Percentiles rank a stretch among this genome's conserved stretches.
Conservation (phyloP, 2,113 vertebrate genomes). For the Hassar affinis region DNA sequence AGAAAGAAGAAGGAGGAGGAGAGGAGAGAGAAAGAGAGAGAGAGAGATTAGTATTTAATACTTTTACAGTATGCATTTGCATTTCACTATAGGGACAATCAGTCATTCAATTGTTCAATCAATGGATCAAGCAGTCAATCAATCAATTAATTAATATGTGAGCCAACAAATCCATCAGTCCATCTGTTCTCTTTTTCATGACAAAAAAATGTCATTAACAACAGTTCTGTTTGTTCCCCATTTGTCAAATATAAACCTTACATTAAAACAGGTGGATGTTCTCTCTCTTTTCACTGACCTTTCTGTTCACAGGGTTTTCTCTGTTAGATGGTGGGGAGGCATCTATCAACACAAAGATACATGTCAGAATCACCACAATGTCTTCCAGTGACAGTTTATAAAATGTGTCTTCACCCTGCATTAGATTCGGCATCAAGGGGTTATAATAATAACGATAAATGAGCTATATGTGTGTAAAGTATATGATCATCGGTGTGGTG, state of each 20-base stretch:
- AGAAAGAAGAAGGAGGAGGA: background rate
- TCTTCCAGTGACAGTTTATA: background rate
- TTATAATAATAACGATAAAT: too few relatives aligned
- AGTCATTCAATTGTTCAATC: background rate
- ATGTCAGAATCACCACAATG: background rate
- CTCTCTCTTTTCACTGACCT: background rate
- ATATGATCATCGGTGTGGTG: too few relatives aligned
- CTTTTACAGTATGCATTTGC: background rate
- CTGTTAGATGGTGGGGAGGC: background rate
- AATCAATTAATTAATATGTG: background rate
- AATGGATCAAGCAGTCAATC: background rate
- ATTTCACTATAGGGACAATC: background rate
- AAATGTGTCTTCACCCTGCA: background rate
- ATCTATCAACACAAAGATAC: background rate
- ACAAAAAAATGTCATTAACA: background rate
- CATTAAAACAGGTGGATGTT: background rate
- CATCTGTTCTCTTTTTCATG: background rate
- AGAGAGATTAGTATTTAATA: background rate
- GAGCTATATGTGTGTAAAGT: too few relatives aligned
- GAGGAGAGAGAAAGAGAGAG: background rate
- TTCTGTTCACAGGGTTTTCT: background rate
- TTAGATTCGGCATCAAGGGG: too few relatives aligned
- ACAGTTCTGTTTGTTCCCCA: background rate
- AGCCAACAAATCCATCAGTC: too few relatives aligned
- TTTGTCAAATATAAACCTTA: background rate